phyloP scores from a whole-genome alignment of 1,140 invertebrate genomes.

The Hydropsyche tenuis region DNA sequence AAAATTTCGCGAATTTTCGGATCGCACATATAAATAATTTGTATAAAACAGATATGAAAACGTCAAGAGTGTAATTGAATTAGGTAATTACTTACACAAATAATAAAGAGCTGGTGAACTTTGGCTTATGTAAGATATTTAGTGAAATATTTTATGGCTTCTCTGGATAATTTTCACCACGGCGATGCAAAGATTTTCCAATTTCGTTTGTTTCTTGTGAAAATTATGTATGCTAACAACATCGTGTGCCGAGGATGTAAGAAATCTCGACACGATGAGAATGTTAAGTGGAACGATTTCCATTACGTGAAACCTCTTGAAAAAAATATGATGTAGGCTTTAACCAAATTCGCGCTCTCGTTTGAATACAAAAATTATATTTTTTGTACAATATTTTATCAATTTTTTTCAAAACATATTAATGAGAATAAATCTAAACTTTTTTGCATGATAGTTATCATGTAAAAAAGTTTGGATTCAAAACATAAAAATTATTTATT shows the following conservation, averaged over 20 bases:
- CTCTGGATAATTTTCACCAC: not conserved
- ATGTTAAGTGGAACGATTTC: constrained; percentile 32
- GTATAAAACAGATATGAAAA: constrained; percentile 2
- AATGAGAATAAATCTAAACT: too few species aligned
- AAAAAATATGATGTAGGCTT: constrained; percentile 31
- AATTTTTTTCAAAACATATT: too few species aligned
- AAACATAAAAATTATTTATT: too few species aligned
- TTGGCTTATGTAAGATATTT: not conserved
- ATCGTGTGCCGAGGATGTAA: constrained; percentile 30
- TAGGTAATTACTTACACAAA: not conserved
- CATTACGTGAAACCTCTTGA: constrained; percentile 4
- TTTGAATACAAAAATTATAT: constrained; percentile 23
- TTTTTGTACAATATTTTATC: too few species aligned
- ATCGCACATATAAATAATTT: too few species aligned
- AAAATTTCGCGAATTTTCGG: too few species aligned
- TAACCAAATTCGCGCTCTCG: constrained; percentile 14
- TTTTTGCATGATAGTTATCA: too few species aligned
- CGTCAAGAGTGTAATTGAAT: not conserved
- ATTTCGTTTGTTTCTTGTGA: constrained; percentile 16
- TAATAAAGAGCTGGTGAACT: too few species aligned
- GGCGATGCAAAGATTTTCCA: constrained; percentile 6
- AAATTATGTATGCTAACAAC: constrained; percentile 41
- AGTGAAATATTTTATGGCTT: constrained; percentile 3
- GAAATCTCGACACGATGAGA: constrained; percentile 32
- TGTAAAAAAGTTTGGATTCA: too few species aligned